Evolutionary conservation across 1,140 invertebrate species (phyloP).

Genomic region (Gryllus bimaculatus): DNA sequence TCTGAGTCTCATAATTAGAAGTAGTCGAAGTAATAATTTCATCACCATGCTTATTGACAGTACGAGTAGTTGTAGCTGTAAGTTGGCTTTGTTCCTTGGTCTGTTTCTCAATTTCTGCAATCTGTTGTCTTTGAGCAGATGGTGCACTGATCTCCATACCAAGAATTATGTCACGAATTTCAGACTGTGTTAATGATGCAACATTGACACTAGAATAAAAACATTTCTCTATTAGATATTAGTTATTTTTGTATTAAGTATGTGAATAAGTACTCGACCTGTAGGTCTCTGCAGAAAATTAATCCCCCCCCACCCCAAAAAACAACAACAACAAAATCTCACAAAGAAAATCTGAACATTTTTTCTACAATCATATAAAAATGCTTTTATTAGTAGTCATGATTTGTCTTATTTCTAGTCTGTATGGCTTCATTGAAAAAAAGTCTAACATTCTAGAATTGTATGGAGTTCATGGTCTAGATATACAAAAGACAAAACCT

Average conservation of each 20-base stretch:
- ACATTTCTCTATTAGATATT: not conserved
- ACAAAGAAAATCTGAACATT: no score
- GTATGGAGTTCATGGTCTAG: no score
- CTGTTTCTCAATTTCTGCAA: slow-evolving; percentile 99
- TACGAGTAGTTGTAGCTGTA: slow-evolving; percentile 94
- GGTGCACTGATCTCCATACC: slow-evolving; percentile 99
- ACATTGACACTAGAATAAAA: slow-evolving; percentile 75
- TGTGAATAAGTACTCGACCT: not conserved
- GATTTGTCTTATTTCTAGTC: no score
- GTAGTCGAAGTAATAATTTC: slow-evolving; percentile 99
- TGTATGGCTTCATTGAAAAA: no score
- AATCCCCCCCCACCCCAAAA: no score
- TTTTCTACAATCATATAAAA: no score
- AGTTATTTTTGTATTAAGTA: not conserved
- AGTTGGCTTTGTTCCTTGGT: slow-evolving; percentile 98
- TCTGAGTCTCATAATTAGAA: slow-evolving; percentile 96
- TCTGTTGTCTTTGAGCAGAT: slow-evolving; percentile 96
- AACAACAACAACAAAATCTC: no score
- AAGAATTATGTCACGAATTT: slow-evolving; percentile 97
- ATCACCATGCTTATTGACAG: slow-evolving; percentile 98
- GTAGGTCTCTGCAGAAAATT: no score
- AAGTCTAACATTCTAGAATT: no score
- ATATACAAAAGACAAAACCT: no score
- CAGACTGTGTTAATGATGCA: slow-evolving; percentile 95
- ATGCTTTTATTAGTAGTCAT: no score